phyloP scores from a whole-genome alignment of 2,888 invertebrate genomes.

The Ochropleura plecta region DNA sequence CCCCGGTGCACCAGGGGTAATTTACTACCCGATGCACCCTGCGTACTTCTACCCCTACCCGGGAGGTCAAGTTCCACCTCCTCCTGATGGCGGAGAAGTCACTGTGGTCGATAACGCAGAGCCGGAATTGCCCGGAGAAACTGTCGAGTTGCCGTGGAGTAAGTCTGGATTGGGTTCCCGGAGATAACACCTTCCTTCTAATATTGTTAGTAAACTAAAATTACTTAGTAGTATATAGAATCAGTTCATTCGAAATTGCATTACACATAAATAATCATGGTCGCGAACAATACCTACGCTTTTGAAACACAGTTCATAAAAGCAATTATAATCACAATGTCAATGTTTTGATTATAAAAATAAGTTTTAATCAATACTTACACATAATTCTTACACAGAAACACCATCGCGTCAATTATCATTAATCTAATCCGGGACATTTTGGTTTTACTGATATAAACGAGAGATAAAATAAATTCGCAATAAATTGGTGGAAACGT shows the following conservation, averaged over 20 bases:
- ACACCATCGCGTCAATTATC: conserved; percentile 43
- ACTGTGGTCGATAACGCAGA: conserved; percentile 77
- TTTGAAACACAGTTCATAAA: conserved; percentile 1
- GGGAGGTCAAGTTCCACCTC: conserved; percentile 49
- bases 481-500: conserved; percentile 34
- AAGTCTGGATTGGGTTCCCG: conserved; percentile 77
- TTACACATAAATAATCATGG: background rate
- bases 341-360: background rate
- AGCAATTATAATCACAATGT: conserved; percentile 4
- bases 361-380: conserved; percentile 11
- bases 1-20: conserved; percentile 70
- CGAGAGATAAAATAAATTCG: conserved; percentile 51
- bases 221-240: background rate
- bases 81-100: conserved; percentile 72
- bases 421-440: conserved; percentile 63
- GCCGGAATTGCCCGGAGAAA: conserved; percentile 86
- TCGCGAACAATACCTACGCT: background rate
- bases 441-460: conserved; percentile 54
- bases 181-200: conserved; percentile 78
- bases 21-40: conserved; percentile 85
- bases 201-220: conserved; percentile 17
- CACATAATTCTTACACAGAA: conserved; percentile 36
- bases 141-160: conserved; percentile 89
- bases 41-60: conserved; percentile 86
- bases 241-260: background rate